phyloP scores from a whole-genome alignment of 92 coral and sea anemone genomes.

The Metridium senile region DNA sequence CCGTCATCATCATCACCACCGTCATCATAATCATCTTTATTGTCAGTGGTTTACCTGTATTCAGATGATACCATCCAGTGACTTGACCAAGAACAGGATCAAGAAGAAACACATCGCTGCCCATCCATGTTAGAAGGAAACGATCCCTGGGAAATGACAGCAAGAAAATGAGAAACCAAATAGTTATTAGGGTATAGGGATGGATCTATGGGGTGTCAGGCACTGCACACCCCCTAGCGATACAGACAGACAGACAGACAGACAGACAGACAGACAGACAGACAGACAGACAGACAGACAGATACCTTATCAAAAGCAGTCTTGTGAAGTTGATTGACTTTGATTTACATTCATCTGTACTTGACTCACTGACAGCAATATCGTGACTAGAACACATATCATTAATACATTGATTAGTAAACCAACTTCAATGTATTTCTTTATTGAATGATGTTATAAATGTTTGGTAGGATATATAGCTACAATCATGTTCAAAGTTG shows the following conservation, averaged over 20 bases:
- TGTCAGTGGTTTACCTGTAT: conserved; percentile 50
- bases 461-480: too few species aligned
- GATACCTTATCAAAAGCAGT: conserved; percentile 71
- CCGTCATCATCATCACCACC: neutral
- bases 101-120: conserved; percentile 53
- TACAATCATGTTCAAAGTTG: too few species aligned
- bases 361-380: conserved; percentile 4
- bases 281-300: neutral
- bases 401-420: too few species aligned
- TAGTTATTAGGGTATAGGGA: neutral
- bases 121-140: conserved; percentile 82
- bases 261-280: too few species aligned
- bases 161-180: neutral
- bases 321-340: conserved; percentile 71
- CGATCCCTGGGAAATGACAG: conserved; percentile 61
- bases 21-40: neutral
- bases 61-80: conserved; percentile 77
- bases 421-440: too few species aligned
- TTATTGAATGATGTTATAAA: too few species aligned
- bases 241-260: too few species aligned
- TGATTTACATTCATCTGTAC: conserved; percentile 27
- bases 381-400: conserved; percentile 48
- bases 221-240: too few species aligned
- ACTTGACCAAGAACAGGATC: conserved; percentile 87
- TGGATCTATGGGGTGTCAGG: too few species aligned